Base-by-base conservation (phyloP, 2,113 vertebrate species). In the Benitochromis conjunctus region DNA sequence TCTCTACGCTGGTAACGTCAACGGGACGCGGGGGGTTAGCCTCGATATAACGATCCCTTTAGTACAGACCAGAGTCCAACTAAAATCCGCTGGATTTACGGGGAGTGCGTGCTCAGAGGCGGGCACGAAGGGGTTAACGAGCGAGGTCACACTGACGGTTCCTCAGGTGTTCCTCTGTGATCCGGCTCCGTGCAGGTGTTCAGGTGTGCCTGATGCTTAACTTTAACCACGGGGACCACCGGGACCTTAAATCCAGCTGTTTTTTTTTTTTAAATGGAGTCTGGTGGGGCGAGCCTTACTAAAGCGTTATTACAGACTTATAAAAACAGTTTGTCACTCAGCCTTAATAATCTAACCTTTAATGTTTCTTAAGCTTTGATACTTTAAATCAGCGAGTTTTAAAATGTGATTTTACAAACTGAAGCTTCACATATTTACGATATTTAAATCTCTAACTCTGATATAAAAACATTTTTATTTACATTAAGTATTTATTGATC, bases 1-100 rank as follows among this genome's bases (percentile, higher is more conserved):
- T 97, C 92, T 92, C 96, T 16, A 71, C 91, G 80, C 95, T 99
- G 98, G 98, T 99, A 97, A 86, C 1, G 84, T 80, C 29, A 41
- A 5, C 66, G 26, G 46, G 2, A 16, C 55, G 10, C 69, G 24
- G 11, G 6, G 16, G 26, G 71, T 51, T 53, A 31, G 26, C 43
- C 26, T 51, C 16, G 16, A 76, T 51, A 10, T 53, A 74, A 19
- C 43, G 2, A 43, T 29, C 7, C 21, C 24, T 48, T 16, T 29
- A 51, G 24, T 74, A 16, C 69, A 31, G 43, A 46, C 43, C 69
- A 74, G 14, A 74, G 14, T 29, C 24, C 16, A 29, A 16, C 24
- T 48, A 48, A 74, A 26, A 29, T 18, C 24, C 41, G 14, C 41
- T 74, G 9, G 24, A 7, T 48, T 29, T 48, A 74, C 26, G 41